Evolutionary conservation across 2,797 vertebrate species (phyloP).

Genomic region (Hybognathus amarus): DNA sequence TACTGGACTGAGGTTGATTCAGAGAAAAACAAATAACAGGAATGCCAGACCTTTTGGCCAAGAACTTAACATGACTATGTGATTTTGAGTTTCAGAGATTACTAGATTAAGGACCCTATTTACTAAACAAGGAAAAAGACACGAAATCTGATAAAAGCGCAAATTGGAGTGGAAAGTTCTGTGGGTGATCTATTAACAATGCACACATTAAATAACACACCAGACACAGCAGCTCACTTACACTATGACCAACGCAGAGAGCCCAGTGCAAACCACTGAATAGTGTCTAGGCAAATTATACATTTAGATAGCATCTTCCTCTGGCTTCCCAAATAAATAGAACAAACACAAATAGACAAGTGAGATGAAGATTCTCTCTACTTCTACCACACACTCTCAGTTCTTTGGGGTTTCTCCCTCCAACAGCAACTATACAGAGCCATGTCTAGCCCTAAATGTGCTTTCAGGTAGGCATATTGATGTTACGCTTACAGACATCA

Average conservation of each 20-base stretch:
- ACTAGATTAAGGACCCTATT: neutral
- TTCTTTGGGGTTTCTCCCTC: neutral
- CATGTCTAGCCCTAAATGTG: neutral
- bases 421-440: neutral
- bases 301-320: neutral
- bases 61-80: neutral
- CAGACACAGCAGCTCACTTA: neutral
- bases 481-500: neutral
- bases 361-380: neutral
- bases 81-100: neutral
- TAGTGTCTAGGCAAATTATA: neutral
- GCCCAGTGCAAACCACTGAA: neutral
- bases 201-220: neutral
- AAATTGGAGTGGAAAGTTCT: neutral
- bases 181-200: neutral
- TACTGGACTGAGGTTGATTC: constrained; percentile 3
- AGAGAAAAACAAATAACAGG: constrained; percentile 1
- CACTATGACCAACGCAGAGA: neutral
- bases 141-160: neutral
- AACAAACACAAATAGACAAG: neutral
- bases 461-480: neutral
- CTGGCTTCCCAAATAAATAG: neutral
- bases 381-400: neutral
- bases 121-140: neutral
- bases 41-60: neutral